A percentile compares a stretch with the other conserved stretches of the same genome.
Evolutionary conservation across 2,113 vertebrate genomes (phyloP).

Genomic region (Prunella fulvescens): DNA sequence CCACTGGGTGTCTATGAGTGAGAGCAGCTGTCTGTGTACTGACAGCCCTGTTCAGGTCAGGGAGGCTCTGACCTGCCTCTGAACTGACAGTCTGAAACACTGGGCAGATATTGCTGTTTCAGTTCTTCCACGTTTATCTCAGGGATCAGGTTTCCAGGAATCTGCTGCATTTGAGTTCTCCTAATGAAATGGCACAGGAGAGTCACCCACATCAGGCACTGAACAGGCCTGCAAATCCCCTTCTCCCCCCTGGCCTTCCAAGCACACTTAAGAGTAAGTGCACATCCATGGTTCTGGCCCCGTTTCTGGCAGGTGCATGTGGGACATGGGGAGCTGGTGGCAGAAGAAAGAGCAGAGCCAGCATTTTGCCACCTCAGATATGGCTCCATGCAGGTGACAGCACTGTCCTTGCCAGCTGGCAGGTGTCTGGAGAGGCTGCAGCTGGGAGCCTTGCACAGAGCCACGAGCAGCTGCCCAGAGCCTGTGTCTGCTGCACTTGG

Average conservation of each 20-base stretch:
- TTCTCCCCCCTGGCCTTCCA: neutral
- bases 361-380: neutral
- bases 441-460: neutral
- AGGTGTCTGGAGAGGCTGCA: neutral
- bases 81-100: neutral
- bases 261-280: neutral
- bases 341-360: neutral
- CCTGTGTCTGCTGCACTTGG: neutral
- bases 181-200: neutral
- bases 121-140: neutral
- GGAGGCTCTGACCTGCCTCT: neutral
- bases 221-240: neutral
- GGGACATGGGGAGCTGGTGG: neutral
- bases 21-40: neutral
- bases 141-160: neutral
- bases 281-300: neutral
- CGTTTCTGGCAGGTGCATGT: fast-evolving
- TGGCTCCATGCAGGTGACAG: fast-evolving
- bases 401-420: neutral
- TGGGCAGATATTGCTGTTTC: neutral
- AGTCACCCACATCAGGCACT: neutral
- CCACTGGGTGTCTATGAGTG: neutral
- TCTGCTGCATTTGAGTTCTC: neutral
- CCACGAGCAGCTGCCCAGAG: neutral
- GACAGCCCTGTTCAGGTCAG: neutral